phyloP scores from a whole-genome alignment of 2,113 vertebrate genomes.

The Delphinapterus leucas region DNA sequence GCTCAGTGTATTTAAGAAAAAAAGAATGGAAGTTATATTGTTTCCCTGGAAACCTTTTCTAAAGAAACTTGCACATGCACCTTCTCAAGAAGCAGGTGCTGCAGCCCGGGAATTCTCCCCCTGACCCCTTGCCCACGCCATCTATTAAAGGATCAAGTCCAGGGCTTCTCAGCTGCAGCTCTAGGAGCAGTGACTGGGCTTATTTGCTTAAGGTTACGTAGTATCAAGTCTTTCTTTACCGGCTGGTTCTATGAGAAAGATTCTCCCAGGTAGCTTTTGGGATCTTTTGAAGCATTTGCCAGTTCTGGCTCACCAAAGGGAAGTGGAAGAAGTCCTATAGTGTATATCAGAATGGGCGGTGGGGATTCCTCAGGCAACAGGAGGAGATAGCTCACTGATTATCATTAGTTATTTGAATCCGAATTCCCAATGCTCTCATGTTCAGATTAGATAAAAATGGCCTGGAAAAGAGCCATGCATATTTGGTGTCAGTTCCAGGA shows the following conservation, averaged over 20 bases:
- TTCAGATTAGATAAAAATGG: constrained; percentile 40
- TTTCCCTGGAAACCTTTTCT: constrained; percentile 70
- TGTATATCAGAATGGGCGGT: not conserved
- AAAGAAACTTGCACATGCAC: not conserved
- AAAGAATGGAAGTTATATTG: constrained; percentile 50
- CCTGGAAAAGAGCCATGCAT: not conserved
- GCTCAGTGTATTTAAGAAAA: constrained; percentile 57
- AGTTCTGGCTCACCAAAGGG: not conserved
- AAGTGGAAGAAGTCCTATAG: not conserved
- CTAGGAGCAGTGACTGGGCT: not conserved
- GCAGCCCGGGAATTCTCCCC: not conserved
- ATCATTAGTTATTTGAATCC: not conserved
- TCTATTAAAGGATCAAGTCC: not conserved
- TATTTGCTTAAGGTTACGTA: constrained; percentile 12
- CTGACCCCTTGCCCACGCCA: not conserved
- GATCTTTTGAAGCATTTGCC: constrained; percentile 27
- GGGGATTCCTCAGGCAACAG: not conserved
- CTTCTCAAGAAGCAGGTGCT: constrained; percentile 16
- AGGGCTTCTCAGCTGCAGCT: not conserved
- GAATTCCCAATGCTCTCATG: not conserved
- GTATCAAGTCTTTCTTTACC: not conserved
- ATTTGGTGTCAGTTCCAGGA: not conserved
- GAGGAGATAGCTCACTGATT: not conserved
- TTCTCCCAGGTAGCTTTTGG: not conserved
- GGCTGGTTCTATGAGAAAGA: constrained; percentile 20